These are phyloP conservation scores for Pachyrhynchus sulphureomaculatus DNA, from an alignment of 1,140 invertebrate genomes.

Conservation along the genomic window DNA sequence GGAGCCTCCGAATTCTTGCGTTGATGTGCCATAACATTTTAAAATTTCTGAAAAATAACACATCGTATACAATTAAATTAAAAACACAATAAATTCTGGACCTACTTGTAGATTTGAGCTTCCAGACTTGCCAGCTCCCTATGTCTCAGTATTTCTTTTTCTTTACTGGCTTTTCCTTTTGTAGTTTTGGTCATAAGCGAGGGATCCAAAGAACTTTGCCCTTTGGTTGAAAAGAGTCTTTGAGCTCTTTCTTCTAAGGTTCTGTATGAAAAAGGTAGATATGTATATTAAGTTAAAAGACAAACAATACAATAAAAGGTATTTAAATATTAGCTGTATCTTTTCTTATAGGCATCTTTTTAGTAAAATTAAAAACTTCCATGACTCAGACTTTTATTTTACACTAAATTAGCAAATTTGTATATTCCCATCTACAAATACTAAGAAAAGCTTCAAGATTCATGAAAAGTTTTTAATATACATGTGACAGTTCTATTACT, in stretches of 20 bases:
- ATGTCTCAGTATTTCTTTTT: conserved; percentile 71
- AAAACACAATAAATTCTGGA: conserved; percentile 5
- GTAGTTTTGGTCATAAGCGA: conserved; percentile 86
- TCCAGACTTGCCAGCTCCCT: conserved; percentile 84
- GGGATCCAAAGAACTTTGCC: conserved; percentile 87
- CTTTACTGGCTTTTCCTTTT: conserved; percentile 65
- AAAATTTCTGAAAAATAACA: neutral
- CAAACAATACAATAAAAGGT: neutral
- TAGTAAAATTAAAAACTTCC: too few species aligned
- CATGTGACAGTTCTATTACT: too few species aligned
- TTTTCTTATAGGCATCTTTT: too few species aligned
- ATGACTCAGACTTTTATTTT: too few species aligned
- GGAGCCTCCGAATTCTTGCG: too few species aligned
- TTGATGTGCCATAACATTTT: too few species aligned
- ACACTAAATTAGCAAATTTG: too few species aligned
- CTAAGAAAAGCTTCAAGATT: too few species aligned
- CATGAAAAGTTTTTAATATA: too few species aligned
- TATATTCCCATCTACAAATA: too few species aligned
- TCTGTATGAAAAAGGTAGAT: conserved; percentile 50
- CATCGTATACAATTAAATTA: neutral
- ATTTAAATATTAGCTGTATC: too few species aligned
- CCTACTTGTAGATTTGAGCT: conserved; percentile 80
- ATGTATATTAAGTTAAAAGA: conserved; percentile 70
- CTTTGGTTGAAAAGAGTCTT: conserved; percentile 93
- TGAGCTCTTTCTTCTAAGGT: conserved; percentile 96